Percentiles rank a stretch among this genome's conserved stretches.
Conservation (phyloP, 1,140 invertebrate species). For the Aleiodes sp. region DNA sequence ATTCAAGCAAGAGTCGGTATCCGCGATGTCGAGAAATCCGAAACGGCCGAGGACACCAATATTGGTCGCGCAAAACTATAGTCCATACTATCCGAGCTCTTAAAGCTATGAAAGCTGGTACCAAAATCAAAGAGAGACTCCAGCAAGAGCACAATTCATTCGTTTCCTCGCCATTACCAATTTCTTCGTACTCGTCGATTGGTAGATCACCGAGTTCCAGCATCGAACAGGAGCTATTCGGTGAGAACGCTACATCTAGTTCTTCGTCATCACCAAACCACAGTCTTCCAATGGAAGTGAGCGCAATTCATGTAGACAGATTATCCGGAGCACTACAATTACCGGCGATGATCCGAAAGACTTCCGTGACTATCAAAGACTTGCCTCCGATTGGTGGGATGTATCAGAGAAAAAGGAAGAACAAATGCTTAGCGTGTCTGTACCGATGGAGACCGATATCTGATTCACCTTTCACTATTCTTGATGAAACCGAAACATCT, state of each 20-base stretch:
- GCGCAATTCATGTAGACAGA: too few relatives aligned
- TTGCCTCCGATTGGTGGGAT: conserved; percentile 24
- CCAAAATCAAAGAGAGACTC: background rate
- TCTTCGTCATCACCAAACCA: background rate
- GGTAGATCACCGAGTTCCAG: conserved; percentile 28
- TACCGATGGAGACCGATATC: conserved; percentile 24
- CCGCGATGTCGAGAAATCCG: background rate
- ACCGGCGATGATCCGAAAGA: background rate
- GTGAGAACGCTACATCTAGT: background rate
- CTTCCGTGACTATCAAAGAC: conserved; percentile 11
- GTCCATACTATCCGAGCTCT: conserved; percentile 27
- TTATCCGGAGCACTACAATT: background rate
- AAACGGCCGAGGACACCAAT: background rate
- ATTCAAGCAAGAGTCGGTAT: background rate
- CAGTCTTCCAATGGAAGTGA: background rate
- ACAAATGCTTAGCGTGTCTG: conserved; percentile 50
- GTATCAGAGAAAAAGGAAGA: conserved; percentile 44
- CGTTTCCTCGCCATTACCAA: background rate
- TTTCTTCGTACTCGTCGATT: conserved; percentile 1
- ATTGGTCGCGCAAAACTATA: conserved; percentile 26
- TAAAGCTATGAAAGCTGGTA: conserved; percentile 28
- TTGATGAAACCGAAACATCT: background rate
- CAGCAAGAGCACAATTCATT: conserved; percentile 2
- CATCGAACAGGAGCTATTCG: conserved; percentile 17
- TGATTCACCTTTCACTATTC: background rate